Conservation (phyloP, 2,797 vertebrate species). For the Anguilla obscura region DNA sequence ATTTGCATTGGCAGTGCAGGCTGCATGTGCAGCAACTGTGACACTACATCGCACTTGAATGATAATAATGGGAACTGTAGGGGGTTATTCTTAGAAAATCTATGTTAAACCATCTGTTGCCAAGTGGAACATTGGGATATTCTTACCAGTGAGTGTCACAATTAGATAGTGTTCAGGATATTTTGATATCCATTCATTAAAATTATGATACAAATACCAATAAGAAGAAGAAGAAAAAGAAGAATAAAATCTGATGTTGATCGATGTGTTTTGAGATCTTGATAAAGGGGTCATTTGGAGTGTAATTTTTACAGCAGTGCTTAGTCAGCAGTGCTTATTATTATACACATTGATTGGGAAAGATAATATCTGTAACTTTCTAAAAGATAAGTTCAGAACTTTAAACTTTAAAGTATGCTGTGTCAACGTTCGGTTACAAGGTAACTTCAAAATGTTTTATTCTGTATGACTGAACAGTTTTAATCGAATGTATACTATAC, state of each 20-base stretch:
- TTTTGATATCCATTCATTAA: not conserved
- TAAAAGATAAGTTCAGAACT: too few relatives aligned
- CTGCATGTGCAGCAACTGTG: not conserved
- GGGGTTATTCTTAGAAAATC: conserved; percentile 22
- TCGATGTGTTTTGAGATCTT: not conserved
- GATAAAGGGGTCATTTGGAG: not conserved
- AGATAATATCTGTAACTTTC: too few relatives aligned
- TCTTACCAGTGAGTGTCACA: not conserved
- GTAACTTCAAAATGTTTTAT: too few relatives aligned
- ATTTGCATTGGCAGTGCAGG: conserved; percentile 9
- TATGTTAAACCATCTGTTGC: not conserved
- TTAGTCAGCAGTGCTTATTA: not conserved
- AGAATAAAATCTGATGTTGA: too few relatives aligned
- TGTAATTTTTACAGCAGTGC: not conserved
- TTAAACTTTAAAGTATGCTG: too few relatives aligned
- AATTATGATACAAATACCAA: not conserved
- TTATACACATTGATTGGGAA: too few relatives aligned
- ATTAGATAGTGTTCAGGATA: not conserved
- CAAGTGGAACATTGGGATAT: not conserved
- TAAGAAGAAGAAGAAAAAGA: too few relatives aligned
- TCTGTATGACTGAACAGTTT: not conserved
- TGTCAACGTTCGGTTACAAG: too few relatives aligned
- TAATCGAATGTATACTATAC: not conserved
- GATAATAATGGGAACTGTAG: not conserved
- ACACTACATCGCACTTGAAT: not conserved